These are phyloP conservation scores for Chrysemys picta DNA, from an alignment of 2,113 vertebrate species.

Conservation along the genomic window DNA sequence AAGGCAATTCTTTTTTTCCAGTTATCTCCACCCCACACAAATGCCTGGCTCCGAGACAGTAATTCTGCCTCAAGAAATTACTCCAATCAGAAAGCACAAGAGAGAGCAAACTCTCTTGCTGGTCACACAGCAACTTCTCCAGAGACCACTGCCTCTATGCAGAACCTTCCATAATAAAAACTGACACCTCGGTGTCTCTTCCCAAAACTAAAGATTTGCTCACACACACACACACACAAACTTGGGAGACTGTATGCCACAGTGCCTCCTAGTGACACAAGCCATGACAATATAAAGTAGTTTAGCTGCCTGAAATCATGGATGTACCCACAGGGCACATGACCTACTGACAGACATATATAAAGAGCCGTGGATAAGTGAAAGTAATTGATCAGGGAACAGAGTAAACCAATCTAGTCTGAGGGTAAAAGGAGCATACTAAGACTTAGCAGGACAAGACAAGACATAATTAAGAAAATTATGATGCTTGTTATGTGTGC, in stretches of 20 bases:
- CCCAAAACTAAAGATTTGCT: background rate
- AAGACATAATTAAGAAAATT: background rate
- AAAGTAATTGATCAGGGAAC: background rate
- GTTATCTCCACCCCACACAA: background rate
- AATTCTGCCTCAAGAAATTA: background rate
- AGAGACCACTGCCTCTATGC: background rate
- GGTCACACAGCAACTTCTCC: background rate
- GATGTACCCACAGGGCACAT: too few relatives aligned
- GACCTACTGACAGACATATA: too few relatives aligned
- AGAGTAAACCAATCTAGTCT: background rate
- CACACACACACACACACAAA: background rate
- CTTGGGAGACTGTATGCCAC: background rate
- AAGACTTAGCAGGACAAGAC: background rate
- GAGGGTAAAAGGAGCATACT: background rate
- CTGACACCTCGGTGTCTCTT: background rate
- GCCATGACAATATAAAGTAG: background rate
- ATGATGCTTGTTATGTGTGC: background rate
- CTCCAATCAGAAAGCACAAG: background rate
- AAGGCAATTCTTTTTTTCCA: background rate
- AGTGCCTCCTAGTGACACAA: background rate
- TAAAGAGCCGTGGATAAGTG: background rate
- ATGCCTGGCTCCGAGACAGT: background rate
- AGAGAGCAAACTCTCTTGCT: background rate
- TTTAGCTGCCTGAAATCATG: background rate
- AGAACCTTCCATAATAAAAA: background rate